phyloP scores from a whole-genome alignment of 2,888 invertebrate species.

The Alentia gelatinosa region DNA sequence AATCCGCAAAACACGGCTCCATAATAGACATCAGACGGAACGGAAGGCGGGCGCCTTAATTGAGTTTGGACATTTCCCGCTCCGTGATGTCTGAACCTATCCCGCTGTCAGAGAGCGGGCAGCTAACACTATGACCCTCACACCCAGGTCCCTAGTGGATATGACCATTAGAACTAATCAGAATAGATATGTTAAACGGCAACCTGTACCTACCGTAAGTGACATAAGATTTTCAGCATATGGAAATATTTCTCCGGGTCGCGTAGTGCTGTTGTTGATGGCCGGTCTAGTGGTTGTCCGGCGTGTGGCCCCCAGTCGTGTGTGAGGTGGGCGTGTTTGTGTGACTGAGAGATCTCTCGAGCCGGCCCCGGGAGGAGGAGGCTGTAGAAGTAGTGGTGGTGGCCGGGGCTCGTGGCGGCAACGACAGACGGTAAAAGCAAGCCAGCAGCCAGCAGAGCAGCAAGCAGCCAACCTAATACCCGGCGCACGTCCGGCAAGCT shows the following conservation, averaged over 20 bases:
- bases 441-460: neutral
- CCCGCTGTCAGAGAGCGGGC: too few relatives aligned
- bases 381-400: neutral
- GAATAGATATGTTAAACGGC: too few relatives aligned
- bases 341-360: too few relatives aligned
- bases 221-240: slow-evolving; percentile 50
- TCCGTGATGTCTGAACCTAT: neutral
- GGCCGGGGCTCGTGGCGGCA: neutral
- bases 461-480: neutral
- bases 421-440: neutral
- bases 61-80: neutral
- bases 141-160: too few relatives aligned
- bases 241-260: neutral
- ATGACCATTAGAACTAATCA: too few relatives aligned
- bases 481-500: too few relatives aligned
- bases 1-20: slow-evolving; percentile 8
- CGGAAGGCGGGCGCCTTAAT: neutral
- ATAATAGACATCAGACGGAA: slow-evolving; percentile 12
- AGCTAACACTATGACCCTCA: too few relatives aligned
- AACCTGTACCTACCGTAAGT: slow-evolving; percentile 25
- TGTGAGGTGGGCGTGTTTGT: too few relatives aligned
- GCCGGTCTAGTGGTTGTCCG: neutral
- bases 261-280: neutral
- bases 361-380: neutral
- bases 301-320: neutral